Percentiles rank a stretch among this genome's conserved stretches.
Conservation (phyloP, 1,140 invertebrate genomes). For the Sitophilus oryzae region DNA sequence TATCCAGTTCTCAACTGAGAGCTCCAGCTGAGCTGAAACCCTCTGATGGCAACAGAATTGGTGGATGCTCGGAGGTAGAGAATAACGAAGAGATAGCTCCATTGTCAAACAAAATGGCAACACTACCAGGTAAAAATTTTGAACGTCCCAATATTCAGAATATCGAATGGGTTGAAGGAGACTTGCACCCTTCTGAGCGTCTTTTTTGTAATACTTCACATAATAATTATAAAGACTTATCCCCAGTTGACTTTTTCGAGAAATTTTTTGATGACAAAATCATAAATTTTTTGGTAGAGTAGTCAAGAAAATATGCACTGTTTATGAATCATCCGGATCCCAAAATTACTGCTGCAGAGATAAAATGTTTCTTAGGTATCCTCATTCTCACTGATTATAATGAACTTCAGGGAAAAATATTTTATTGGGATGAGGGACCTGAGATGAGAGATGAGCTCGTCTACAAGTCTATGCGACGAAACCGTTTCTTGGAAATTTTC, state of each 20-base stretch:
- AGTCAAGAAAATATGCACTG: no score
- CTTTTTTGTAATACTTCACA: neutral
- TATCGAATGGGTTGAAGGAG: constrained; percentile 5
- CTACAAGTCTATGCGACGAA: neutral
- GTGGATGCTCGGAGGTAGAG: no score
- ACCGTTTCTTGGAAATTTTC: neutral
- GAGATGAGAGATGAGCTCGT: neutral
- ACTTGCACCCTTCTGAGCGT: constrained; percentile 6
- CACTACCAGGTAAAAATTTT: neutral
- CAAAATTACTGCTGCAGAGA: neutral
- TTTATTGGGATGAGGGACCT: constrained; percentile 1
- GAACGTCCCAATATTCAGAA: constrained; percentile 9
- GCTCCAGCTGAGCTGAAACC: constrained; percentile 6
- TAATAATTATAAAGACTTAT: constrained; percentile 7
- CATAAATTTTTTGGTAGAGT: neutral
- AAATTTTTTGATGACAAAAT: neutral
- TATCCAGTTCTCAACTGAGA: constrained; percentile 9
- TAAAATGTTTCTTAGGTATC: neutral
- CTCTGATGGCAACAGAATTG: no score
- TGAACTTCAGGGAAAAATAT: neutral
- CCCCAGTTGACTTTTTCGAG: neutral
- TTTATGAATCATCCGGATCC: neutral
- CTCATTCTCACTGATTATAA: neutral
- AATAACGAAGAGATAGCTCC: no score
- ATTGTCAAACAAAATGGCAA: no score